Evolutionary conservation across 2,797 vertebrate species (phyloP).

Genomic region (Thaleichthys pacificus): DNA sequence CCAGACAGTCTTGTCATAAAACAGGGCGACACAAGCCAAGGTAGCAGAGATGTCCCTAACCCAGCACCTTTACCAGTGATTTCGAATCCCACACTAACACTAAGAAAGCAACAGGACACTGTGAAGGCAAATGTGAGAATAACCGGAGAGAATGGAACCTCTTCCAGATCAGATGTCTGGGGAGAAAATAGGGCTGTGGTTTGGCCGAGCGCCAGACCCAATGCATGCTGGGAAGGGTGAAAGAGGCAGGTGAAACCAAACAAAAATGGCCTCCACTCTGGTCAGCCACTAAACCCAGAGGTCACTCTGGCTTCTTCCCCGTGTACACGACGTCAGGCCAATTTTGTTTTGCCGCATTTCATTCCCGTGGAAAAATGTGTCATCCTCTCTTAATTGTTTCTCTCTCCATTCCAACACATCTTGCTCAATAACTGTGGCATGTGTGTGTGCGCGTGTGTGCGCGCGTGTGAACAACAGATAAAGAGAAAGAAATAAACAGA

Average conservation of each 20-base stretch:
- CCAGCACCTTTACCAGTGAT: no score
- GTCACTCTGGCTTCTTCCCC: no score
- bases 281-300: no score
- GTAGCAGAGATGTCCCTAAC: no score
- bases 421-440: neutral
- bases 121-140: slow-evolving; percentile 47
- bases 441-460: neutral
- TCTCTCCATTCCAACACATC: neutral
- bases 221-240: neutral
- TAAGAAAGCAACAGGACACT: neutral
- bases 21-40: no score
- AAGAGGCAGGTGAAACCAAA: no score
- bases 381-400: neutral
- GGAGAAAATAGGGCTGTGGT: slow-evolving; percentile 36
- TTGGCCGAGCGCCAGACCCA: slow-evolving; percentile 46
- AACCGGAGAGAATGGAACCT: slow-evolving; percentile 46
- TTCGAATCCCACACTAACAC: no score
- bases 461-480: no score
- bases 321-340: neutral
- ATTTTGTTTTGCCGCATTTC: neutral
- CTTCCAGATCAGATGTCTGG: slow-evolving; percentile 63
- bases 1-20: no score
- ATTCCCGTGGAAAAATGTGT: neutral
- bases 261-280: no score
- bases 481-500: no score